Percentiles rank a stretch among this genome's conserved stretches.
Conservation (phyloP, 2,113 vertebrate genomes). For the Ailurus styani region DNA sequence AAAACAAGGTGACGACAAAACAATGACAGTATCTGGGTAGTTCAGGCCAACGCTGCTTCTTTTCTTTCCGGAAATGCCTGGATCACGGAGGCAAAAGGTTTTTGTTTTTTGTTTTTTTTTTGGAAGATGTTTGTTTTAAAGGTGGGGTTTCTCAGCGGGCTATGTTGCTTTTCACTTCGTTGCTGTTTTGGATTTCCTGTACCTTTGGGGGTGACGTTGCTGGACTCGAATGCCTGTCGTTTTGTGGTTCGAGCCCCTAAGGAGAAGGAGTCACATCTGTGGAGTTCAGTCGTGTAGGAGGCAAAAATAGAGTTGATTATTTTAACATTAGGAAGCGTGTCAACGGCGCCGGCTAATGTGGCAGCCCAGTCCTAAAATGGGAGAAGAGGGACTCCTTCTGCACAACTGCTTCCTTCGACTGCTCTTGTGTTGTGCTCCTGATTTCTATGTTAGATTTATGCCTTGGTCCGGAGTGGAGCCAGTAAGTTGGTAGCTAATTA, state of each 20-base stretch:
- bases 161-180: background rate
- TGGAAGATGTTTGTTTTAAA: constrained; percentile 57
- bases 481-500: constrained; percentile 27
- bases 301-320: constrained; percentile 19
- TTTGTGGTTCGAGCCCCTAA: background rate
- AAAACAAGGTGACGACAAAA: constrained; percentile 53
- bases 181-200: constrained; percentile 22
- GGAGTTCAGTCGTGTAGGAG: background rate
- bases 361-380: constrained; percentile 21
- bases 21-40: constrained; percentile 26
- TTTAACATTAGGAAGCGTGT: constrained; percentile 18
- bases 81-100: background rate
- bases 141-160: constrained; percentile 36
- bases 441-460: background rate
- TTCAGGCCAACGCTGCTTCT: background rate
- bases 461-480: background rate
- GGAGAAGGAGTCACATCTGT: background rate
- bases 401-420: background rate
- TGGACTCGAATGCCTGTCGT: background rate
- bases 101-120: background rate
- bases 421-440: background rate
- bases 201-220: background rate
- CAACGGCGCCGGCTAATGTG: background rate
- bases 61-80: constrained; percentile 64
- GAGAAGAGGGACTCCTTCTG: background rate